phyloP scores from a whole-genome alignment of 2,113 vertebrate genomes.

The Thalassoma bifasciatum region DNA sequence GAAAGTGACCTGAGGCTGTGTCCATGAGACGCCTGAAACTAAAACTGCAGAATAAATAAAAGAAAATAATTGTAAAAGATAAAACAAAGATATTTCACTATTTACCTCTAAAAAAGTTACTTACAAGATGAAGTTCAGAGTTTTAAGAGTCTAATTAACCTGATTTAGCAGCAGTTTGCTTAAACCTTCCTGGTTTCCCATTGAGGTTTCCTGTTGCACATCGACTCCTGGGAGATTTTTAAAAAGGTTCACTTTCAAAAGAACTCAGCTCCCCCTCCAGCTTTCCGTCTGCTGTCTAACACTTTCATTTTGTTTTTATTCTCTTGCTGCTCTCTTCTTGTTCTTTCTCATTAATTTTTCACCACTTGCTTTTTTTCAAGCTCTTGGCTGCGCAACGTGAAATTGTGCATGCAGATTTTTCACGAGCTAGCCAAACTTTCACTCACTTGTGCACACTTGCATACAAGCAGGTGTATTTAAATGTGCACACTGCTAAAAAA shows the following conservation, averaged over 20 bases:
- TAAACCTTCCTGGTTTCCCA: conserved; percentile 34
- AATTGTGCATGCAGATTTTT: conserved; percentile 34
- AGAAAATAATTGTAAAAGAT: not conserved
- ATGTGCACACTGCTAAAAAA: too few relatives aligned
- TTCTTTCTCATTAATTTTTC: conserved; percentile 68
- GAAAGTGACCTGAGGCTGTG: not conserved
- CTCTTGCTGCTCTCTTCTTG: conserved; percentile 21
- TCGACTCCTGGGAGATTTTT: conserved; percentile 50
- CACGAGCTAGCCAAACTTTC: conserved; percentile 1
- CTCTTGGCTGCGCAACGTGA: conserved; percentile 22
- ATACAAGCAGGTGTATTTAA: not conserved
- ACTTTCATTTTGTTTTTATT: conserved; percentile 60
- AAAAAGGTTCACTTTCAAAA: conserved; percentile 56
- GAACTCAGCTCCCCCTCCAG: conserved; percentile 46
- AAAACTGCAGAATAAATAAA: too few relatives aligned
- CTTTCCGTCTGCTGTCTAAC: conserved; percentile 52
- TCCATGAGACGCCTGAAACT: not conserved
- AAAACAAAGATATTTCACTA: not conserved
- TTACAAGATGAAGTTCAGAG: conserved; percentile 50
- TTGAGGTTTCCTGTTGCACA: conserved; percentile 33
- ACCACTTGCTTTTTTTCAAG: conserved; percentile 49
- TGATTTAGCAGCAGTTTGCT: conserved; percentile 43
- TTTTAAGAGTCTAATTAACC: conserved; percentile 35
- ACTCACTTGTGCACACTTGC: not conserved
- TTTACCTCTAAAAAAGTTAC: conserved; percentile 9